Base-by-base conservation (phyloP, 2,888 invertebrate species). In the Tetragonisca angustula region DNA sequence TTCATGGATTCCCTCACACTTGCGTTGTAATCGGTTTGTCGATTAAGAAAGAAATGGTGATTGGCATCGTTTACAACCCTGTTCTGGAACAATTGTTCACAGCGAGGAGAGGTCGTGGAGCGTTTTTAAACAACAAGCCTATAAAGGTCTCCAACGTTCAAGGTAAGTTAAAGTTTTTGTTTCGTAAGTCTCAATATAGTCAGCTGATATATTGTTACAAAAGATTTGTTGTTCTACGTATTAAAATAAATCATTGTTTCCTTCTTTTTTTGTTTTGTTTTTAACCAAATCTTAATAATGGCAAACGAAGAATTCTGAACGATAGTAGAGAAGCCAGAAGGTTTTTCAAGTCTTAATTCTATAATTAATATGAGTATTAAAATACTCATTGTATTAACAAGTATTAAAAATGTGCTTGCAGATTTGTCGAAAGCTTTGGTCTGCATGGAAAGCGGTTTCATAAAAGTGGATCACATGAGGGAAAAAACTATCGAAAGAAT, bases 61-160 rank as follows among this genome's bases (percentile, higher is more conserved):
- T 97, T 88, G 98, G 97, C 32, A 95, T 98, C 79, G 96, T 98
- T 3, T 97, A 96, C 93, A 97, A 97, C 95, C 97, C 98, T 11
- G 95, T 97, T 75, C 95, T 96, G 81, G 95, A 97, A 72, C 97
- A 97, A 92, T 94, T 97, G 70, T 98, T 96, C 93, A 96, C 97
- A 5, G 97, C 97, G 0, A 95, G 96, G 79, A 95, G 96, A 93
- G 97, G 97, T 0, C 95, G 96, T 87, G 98, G 98, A 2, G 97
- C 98, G 13, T 97, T 95, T 94, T 95, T 97, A 87, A 98, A 98
- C 95, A 97, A 96, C 0, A 93, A 95, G 75, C 95, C 94, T 68
- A 96, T 97, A 69, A 91, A 93, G 68, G 96, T 96, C 24, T 97
- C 96, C 81, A 94, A 94, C 76, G 92, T 95, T 88, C 94, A 95